These are phyloP conservation scores for Halictus quadricinctus DNA, from an alignment of 2,888 invertebrate genomes.

Conservation along the genomic window DNA sequence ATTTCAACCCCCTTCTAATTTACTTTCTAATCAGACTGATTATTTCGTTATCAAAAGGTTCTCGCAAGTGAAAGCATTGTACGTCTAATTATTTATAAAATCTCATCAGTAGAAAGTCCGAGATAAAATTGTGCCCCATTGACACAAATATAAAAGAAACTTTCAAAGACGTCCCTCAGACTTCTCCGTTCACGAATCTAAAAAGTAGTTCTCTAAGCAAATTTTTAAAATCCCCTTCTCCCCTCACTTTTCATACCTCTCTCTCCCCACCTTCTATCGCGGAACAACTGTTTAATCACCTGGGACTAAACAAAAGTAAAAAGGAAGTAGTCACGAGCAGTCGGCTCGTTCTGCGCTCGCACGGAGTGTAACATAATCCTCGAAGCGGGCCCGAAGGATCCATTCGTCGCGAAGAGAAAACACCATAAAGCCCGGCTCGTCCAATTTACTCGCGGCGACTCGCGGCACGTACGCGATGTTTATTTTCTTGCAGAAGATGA, in stretches of 20 bases:
- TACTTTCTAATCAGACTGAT: no score
- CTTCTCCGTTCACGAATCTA: neutral
- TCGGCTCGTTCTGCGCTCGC: neutral
- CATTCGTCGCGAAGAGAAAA: neutral
- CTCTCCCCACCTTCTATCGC: no score
- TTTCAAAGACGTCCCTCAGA: no score
- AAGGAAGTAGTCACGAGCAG: neutral
- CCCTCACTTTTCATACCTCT: no score
- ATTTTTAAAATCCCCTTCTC: neutral
- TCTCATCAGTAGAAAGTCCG: no score
- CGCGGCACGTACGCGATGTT: constrained; percentile 13
- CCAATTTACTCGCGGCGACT: neutral
- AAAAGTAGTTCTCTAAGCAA: neutral
- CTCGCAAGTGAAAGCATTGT: no score
- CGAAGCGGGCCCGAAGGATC: neutral
- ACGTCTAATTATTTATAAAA: neutral
- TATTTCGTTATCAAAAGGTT: no score
- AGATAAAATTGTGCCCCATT: no score
- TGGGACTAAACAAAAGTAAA: neutral
- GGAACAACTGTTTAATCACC: neutral
- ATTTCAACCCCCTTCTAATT: no score
- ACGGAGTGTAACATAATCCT: neutral
- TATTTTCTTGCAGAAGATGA: constrained; percentile 34
- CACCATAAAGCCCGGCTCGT: constrained; percentile 1
- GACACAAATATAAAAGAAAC: no score